Percentiles rank a stretch among this genome's conserved stretches.
phyloP scores from a whole-genome alignment of 2,113 vertebrate species.

The Oceanites oceanicus region DNA sequence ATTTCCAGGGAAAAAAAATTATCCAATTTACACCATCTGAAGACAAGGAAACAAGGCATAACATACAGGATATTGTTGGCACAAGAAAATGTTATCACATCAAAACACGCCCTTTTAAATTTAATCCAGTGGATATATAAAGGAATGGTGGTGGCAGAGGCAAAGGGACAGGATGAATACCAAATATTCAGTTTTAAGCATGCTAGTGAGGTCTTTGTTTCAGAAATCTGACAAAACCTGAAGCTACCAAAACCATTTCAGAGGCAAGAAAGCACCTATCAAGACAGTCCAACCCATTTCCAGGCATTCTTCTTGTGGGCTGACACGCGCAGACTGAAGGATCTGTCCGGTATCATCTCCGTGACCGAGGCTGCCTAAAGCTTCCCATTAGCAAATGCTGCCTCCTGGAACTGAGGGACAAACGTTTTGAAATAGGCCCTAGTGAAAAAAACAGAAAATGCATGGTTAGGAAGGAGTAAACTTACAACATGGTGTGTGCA shows the following conservation, averaged over 20 bases:
- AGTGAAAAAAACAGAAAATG: slow-evolving; percentile 37
- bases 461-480: slow-evolving; percentile 52
- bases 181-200: not conserved
- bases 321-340: slow-evolving; percentile 42
- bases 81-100: not conserved
- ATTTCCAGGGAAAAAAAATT: not conserved
- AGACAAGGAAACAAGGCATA: slow-evolving; percentile 27
- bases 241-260: slow-evolving; percentile 15
- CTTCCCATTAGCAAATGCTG: slow-evolving; percentile 96
- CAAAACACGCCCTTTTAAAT: not conserved
- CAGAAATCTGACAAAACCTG: not conserved
- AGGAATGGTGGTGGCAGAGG: not conserved
- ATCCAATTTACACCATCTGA: not conserved
- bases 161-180: not conserved
- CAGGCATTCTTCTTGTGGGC: slow-evolving; percentile 47
- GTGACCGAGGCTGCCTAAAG: slow-evolving; percentile 76
- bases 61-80: not conserved
- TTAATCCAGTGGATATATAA: not conserved
- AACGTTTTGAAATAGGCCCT: slow-evolving; percentile 97
- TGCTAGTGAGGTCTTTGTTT: slow-evolving; percentile 7
- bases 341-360: slow-evolving; percentile 48
- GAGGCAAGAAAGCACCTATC: slow-evolving; percentile 7
- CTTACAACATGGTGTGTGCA: not conserved
- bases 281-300: slow-evolving; percentile 45
- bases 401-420: slow-evolving; percentile 98